These are phyloP conservation scores for Helostoma temminkii DNA, from an alignment of 2,797 vertebrate genomes.

Conservation along the genomic window DNA sequence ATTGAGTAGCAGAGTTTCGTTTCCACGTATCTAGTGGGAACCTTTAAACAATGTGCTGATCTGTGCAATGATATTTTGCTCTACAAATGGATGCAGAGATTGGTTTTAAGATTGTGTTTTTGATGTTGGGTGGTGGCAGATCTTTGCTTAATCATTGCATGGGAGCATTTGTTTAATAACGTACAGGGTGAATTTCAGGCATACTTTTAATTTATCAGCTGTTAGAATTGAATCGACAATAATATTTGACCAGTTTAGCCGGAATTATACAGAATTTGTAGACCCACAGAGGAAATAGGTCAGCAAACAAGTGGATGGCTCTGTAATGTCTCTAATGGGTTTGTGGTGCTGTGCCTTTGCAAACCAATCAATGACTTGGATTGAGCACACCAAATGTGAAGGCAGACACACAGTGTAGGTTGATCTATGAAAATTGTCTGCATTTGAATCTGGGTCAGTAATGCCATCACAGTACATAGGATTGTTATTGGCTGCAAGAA, in stretches of 20 bases:
- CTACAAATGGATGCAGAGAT: constrained; percentile 19
- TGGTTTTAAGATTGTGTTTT: constrained; percentile 24
- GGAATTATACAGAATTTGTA: constrained; percentile 6
- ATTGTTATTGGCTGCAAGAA: constrained; percentile 22
- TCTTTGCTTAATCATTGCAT: constrained; percentile 14
- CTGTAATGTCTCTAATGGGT: constrained; percentile 63
- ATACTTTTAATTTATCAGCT: not conserved
- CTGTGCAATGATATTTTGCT: constrained; percentile 13
- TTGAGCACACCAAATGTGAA: constrained; percentile 48
- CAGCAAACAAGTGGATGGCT: constrained; percentile 70
- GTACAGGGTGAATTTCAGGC: not conserved
- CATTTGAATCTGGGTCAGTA: constrained; percentile 65
- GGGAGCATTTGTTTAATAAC: constrained; percentile 3
- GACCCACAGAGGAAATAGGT: constrained; percentile 56
- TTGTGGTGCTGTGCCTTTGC: constrained; percentile 52
- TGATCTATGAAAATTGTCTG: constrained; percentile 48
- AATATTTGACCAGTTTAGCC: not conserved
- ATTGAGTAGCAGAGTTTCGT: constrained; percentile 26
- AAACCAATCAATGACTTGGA: constrained; percentile 72
- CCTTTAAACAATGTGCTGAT: constrained; percentile 28
- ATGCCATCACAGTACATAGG: constrained; percentile 19
- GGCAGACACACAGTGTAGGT: constrained; percentile 43
- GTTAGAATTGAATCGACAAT: constrained; percentile 7
- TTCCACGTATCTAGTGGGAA: too few species aligned
- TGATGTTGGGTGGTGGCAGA: too few species aligned